Conservation (phyloP, 1,140 invertebrate species). For the Ceratosolen fusciceps region DNA sequence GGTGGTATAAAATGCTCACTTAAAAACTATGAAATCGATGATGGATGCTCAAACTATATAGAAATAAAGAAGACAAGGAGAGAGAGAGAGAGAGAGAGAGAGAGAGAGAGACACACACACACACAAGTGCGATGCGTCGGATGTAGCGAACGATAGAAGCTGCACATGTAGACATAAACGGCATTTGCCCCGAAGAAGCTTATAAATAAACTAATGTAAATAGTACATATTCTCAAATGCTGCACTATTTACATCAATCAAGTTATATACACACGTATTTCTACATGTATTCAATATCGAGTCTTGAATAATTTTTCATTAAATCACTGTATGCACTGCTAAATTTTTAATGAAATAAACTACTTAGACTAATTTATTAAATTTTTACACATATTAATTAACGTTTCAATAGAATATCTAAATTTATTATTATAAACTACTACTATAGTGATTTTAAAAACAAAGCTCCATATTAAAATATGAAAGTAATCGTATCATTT, state of each 20-base stretch:
- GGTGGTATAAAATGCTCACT: not conserved
- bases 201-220: conserved; percentile 72
- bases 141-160: conserved; percentile 42
- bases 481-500: too few species aligned
- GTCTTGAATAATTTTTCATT: conserved; percentile 4
- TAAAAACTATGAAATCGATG: not conserved
- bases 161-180: conserved; percentile 57
- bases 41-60: not conserved
- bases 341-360: not conserved
- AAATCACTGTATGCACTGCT: not conserved
- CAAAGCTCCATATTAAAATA: too few species aligned
- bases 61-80: not conserved
- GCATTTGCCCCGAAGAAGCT: conserved; percentile 49
- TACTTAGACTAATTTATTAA: not conserved
- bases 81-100: conserved; percentile 7
- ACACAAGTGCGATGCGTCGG: conserved; percentile 26
- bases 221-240: conserved; percentile 65
- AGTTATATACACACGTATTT: conserved; percentile 10
- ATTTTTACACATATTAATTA: not conserved
- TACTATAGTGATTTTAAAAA: too few species aligned
- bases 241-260: conserved; percentile 67
- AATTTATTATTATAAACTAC: too few species aligned
- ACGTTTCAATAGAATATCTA: too few species aligned
- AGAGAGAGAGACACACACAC: too few species aligned
- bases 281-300: conserved; percentile 10